These are phyloP conservation scores for Conus betulinus DNA, from an alignment of 1,140 invertebrate species.

Conservation along the genomic window DNA sequence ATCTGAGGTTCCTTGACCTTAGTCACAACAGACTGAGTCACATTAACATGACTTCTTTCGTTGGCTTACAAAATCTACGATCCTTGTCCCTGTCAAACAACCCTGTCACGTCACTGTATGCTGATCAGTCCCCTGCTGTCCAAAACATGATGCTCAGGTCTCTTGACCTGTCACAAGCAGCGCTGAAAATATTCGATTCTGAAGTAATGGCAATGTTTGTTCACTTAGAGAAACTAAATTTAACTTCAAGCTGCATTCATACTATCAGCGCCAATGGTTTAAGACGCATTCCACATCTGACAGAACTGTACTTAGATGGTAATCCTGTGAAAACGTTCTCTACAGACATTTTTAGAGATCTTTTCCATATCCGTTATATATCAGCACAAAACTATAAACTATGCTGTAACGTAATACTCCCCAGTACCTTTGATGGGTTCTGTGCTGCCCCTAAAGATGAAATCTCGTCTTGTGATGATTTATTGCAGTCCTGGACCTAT, in stretches of 20 bases:
- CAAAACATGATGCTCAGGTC: not conserved
- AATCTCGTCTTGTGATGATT: constrained; percentile 43
- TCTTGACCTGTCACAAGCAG: not conserved
- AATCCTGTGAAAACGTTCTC: not conserved
- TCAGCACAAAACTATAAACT: constrained; percentile 43
- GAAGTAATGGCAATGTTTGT: constrained; percentile 3
- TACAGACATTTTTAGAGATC: not conserved
- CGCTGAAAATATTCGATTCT: constrained; percentile 15
- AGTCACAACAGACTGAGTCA: constrained; percentile 29
- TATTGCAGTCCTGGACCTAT: constrained; percentile 21
- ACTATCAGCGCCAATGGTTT: not conserved
- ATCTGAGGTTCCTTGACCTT: constrained; percentile 19
- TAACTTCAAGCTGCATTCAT: not conserved
- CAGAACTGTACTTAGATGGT: not conserved
- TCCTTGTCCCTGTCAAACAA: constrained; percentile 25
- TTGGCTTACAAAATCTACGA: constrained; percentile 17
- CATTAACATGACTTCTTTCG: constrained; percentile 5
- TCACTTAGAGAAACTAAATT: constrained; percentile 7
- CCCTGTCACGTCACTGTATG: not conserved
- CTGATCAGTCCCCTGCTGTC: constrained; percentile 5
- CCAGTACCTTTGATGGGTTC: constrained; percentile 35
- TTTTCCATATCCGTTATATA: constrained; percentile 9
- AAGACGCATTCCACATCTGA: not conserved
- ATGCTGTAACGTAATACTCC: constrained; percentile 48
- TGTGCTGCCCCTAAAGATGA: constrained; percentile 44